A percentile compares a stretch with the other conserved stretches of the same genome.
phyloP scores from a whole-genome alignment of 2,797 vertebrate genomes.

The Oryzias dopingdopingensis region DNA sequence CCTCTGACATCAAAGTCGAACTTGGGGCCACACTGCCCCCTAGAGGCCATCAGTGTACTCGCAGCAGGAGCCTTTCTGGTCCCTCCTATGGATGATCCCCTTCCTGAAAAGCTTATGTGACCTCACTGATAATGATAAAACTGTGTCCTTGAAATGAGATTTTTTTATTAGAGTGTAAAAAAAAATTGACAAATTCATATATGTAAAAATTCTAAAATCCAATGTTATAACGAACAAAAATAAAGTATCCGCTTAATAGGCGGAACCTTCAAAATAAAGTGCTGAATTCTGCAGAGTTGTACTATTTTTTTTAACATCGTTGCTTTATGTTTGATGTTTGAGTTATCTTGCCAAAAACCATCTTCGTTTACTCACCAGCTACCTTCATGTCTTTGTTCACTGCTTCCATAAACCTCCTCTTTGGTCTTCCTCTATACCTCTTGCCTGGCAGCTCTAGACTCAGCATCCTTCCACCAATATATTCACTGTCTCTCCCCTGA shows the following conservation, averaged over 20 bases:
- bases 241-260: not conserved
- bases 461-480: too few species aligned
- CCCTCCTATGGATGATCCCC: conserved; percentile 43
- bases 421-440: too few species aligned
- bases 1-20: conserved; percentile 62
- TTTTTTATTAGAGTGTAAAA: too few species aligned
- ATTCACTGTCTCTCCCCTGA: too few species aligned
- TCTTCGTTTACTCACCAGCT: too few species aligned
- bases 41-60: conserved; percentile 72
- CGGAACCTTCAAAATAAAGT: not conserved
- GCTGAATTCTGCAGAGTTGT: too few species aligned
- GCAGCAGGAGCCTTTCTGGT: conserved; percentile 24
- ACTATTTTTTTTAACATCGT: not conserved
- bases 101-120: conserved; percentile 61
- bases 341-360: too few species aligned
- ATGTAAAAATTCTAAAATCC: not conserved
- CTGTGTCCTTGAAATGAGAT: conserved; percentile 14
- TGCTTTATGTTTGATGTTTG: too few species aligned
- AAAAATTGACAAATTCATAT: not conserved
- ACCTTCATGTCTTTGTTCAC: too few species aligned
- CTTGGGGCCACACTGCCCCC: conserved; percentile 57
- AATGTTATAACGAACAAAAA: not conserved
- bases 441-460: too few species aligned
- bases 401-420: too few species aligned
- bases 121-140: conserved; percentile 3